Percentiles rank a stretch among this genome's conserved stretches.
These are phyloP conservation scores for Zophobas morio DNA, from an alignment of 1,140 invertebrate species.

Conservation along the genomic window DNA sequence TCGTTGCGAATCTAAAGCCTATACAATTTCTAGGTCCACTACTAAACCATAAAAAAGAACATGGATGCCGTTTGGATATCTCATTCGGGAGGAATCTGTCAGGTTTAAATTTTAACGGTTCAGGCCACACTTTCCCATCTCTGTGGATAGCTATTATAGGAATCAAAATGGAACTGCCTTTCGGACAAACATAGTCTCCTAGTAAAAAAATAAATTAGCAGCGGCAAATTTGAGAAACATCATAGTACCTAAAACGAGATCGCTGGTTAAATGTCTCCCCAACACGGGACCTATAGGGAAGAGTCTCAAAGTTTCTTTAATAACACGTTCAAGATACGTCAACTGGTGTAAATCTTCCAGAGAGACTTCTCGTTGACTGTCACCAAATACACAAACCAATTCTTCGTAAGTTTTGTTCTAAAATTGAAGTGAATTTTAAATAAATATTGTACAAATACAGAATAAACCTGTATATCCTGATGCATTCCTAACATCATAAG, in stretches of 20 bases:
- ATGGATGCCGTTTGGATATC: not conserved
- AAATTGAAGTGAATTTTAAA: constrained; percentile 5
- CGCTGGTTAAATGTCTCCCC: constrained; percentile 68
- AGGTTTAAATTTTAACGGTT: constrained; percentile 1
- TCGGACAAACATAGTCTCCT: constrained; percentile 3
- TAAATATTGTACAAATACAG: constrained; percentile 10
- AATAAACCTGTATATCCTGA: constrained; percentile 59
- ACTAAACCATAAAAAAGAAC: no score
- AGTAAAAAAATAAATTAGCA: not conserved
- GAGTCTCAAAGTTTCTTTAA: constrained; percentile 77
- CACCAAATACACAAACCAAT: constrained; percentile 70
- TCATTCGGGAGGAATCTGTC: not conserved
- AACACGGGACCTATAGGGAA: constrained; percentile 76
- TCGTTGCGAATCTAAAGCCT: no score
- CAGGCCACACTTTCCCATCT: not conserved
- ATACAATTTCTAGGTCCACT: no score
- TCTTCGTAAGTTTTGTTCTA: constrained; percentile 75
- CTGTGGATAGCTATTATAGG: constrained; percentile 1
- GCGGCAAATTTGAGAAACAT: not conserved
- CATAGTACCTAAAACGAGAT: constrained; percentile 47
- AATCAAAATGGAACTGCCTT: constrained; percentile 22
- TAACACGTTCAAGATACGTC: constrained; percentile 75
- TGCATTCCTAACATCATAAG: constrained; percentile 59
- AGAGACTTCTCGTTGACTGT: constrained; percentile 65
- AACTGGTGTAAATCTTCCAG: constrained; percentile 73